Evolutionary conservation across 2,888 invertebrate genomes (phyloP).

Genomic region (Amphipyra tragopoginis): DNA sequence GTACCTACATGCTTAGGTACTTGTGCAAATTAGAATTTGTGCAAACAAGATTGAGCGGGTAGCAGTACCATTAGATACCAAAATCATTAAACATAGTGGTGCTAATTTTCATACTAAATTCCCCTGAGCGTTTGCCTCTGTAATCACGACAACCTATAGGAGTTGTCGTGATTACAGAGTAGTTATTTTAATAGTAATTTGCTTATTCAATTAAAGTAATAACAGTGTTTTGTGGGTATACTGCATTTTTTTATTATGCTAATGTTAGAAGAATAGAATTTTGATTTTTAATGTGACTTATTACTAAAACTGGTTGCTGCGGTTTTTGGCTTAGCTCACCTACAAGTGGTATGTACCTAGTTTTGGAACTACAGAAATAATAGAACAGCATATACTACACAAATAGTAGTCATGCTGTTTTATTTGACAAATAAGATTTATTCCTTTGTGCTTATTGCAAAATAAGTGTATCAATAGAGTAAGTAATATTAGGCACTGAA

Average conservation of each 20-base stretch:
- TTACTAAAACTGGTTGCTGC: not conserved
- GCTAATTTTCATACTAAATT: not conserved
- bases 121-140: not conserved
- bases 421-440: not conserved
- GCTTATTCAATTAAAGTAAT: slow-evolving; percentile 24
- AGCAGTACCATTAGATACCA: not conserved
- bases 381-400: too few relatives aligned
- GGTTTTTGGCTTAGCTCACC: slow-evolving; percentile 1
- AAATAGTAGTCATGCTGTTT: not conserved
- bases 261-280: slow-evolving; percentile 8
- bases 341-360: not conserved
- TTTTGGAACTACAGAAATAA: too few relatives aligned
- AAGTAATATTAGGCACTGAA: too few relatives aligned
- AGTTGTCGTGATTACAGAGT: not conserved
- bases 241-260: slow-evolving; percentile 14
- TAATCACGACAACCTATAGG: too few relatives aligned
- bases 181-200: slow-evolving; percentile 15
- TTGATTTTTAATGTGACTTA: slow-evolving; percentile 4
- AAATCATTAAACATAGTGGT: not conserved
- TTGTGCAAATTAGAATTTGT: too few relatives aligned
- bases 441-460: too few relatives aligned
- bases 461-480: too few relatives aligned
- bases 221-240: slow-evolving; percentile 10
- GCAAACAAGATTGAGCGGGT: too few relatives aligned
- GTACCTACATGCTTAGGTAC: too few relatives aligned